Conservation (phyloP, 2,888 invertebrate species). For the Terebella lapidaria region DNA sequence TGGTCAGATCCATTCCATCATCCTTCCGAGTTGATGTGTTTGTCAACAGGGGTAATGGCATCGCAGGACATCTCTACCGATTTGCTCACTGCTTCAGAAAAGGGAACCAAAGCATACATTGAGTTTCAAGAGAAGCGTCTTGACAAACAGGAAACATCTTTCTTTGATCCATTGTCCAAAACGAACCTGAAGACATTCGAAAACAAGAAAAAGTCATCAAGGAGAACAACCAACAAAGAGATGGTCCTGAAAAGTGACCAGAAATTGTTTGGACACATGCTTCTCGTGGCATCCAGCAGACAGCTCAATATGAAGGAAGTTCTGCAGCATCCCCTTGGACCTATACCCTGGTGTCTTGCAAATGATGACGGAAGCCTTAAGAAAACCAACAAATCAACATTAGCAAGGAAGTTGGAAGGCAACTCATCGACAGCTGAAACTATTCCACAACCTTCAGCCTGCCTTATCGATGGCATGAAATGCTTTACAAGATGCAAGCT, state of each 20-base stretch:
- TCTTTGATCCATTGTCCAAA: background rate
- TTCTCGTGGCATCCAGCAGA: slow-evolving; percentile 1
- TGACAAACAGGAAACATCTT: background rate
- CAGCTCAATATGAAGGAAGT: background rate
- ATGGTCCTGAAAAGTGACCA: background rate
- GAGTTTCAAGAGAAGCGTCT: background rate
- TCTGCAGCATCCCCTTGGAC: background rate
- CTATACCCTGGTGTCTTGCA: background rate
- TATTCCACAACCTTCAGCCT: background rate
- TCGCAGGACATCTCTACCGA: background rate
- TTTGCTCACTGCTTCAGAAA: background rate
- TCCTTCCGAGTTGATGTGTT: background rate
- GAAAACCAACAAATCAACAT: slow-evolving; percentile 1
- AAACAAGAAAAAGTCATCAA: background rate
- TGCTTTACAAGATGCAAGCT: background rate
- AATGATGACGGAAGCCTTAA: background rate
- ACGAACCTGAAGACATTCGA: background rate
- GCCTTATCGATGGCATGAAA: background rate
- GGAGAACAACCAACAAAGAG: background rate
- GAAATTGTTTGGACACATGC: background rate
- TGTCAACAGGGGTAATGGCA: background rate
- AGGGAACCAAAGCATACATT: background rate
- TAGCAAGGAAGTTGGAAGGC: slow-evolving; percentile 1
- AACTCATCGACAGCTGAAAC: background rate
- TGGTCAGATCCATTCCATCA: background rate